phyloP scores from a whole-genome alignment of 2,113 vertebrate genomes.

The Oxyruncus cristatus region DNA sequence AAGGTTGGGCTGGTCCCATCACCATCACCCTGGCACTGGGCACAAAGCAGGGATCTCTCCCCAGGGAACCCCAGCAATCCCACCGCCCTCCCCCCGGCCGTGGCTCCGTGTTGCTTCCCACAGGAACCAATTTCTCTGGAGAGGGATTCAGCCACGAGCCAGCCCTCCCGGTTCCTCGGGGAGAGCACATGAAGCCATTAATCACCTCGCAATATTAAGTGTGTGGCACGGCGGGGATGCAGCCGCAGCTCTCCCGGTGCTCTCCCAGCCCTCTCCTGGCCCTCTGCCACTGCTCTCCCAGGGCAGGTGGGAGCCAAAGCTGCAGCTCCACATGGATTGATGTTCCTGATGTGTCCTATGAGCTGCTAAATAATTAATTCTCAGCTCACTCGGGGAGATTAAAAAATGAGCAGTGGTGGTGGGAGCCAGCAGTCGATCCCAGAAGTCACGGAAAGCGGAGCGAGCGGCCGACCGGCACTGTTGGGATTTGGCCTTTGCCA shows the following conservation, averaged over 20 bases:
- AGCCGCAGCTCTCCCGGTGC: not conserved
- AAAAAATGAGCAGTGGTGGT: accelerated
- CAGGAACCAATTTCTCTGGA: not conserved
- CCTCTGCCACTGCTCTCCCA: not conserved
- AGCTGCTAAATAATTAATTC: not conserved
- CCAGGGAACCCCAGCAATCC: not conserved
- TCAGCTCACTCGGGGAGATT: not conserved
- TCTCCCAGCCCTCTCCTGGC: not conserved
- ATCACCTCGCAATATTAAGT: accelerated
- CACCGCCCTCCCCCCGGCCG: accelerated
- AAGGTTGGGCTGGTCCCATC: accelerated
- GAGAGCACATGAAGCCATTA: not conserved
- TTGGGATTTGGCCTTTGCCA: accelerated
- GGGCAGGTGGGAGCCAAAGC: not conserved
- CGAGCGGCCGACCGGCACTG: accelerated
- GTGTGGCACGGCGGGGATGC: not conserved
- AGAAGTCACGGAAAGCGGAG: accelerated
- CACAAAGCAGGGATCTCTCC: accelerated
- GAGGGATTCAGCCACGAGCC: accelerated
- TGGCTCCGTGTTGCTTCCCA: accelerated
- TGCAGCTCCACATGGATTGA: accelerated
- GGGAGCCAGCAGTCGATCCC: accelerated
- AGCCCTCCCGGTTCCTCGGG: accelerated
- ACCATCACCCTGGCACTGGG: accelerated
- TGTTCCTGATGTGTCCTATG: accelerated